Evolutionary conservation across 2,888 invertebrate species (phyloP).

Genomic region (Acronicta psi): DNA sequence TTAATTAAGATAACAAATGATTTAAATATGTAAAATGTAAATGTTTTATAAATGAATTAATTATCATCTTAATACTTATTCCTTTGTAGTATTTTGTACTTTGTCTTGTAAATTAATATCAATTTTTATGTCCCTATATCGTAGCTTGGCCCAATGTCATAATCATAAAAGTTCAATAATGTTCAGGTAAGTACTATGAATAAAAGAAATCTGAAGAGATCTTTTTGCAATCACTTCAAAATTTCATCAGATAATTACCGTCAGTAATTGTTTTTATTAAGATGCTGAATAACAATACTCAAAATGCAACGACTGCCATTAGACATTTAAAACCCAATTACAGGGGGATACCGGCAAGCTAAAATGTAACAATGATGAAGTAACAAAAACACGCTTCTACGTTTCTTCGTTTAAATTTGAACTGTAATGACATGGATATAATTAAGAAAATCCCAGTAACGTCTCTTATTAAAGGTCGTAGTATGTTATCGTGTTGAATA

Average conservation of each 20-base stretch:
- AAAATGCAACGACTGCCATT: not conserved
- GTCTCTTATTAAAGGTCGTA: conserved; percentile 1
- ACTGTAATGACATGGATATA: not conserved
- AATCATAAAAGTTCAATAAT: no score
- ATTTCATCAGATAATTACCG: no score
- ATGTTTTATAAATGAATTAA: no score
- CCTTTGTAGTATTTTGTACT: conserved; percentile 10
- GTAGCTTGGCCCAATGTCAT: no score
- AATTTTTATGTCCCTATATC: no score
- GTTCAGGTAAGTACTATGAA: no score
- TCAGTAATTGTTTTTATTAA: no score
- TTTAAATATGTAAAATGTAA: not conserved
- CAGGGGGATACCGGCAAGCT: not conserved
- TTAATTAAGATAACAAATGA: no score
- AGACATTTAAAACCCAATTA: conserved; percentile 6
- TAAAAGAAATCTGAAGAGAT: no score
- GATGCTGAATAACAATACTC: not conserved
- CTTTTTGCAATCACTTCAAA: no score
- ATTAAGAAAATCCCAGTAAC: conserved; percentile 10
- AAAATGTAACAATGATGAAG: not conserved
- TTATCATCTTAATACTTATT: no score
- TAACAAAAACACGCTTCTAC: no score
- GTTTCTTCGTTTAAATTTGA: not conserved
- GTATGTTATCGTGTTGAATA: conserved; percentile 1
- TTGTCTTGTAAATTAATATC: conserved; percentile 2